Base-by-base conservation (phyloP, 1,140 invertebrate species). In the Ctenoplectra terminalis region DNA sequence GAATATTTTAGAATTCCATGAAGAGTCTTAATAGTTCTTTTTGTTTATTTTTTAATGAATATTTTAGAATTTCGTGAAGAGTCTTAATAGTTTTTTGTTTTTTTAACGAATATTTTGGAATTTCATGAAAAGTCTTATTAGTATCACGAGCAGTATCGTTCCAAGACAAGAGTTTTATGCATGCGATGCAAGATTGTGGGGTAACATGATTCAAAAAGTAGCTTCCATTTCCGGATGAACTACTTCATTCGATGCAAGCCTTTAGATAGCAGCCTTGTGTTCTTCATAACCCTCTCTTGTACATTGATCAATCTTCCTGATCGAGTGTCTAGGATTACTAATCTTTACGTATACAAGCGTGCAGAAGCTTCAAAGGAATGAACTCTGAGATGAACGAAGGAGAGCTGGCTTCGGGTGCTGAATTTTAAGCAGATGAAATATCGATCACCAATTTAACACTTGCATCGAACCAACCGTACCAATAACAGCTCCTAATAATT, bases 161-260 rank as follows among this genome's bases (percentile, higher is more conserved):
- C 31, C 20, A 29, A 23, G 37, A 31, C 9, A 23, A 23, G 8
- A 40, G 17, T 23, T 60, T 60, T 23, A 2, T 23, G 31, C 31
- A 34, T 17, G 58, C 15, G 8, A 34, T 7, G 29, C 13, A 60
- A 23, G 26, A 58, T 8, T 58, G 23, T 50, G 50, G 5, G 50
- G 54, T 29, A 61, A 60, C 43, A 56, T 15, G 54, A 72, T 71
- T n/a, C n/a, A 43, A 84, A 78, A 84, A 84, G 46, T 46, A 37
- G 67, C 60, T 60, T 60, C 79, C 80, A 70, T 86, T 75, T 76
- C 76, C 82, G 50, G 20, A 56, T 43, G 43, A 71, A 54, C 61
- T 37, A 43, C 40, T 70, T 64, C 73, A 69, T 86, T 61, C 58
- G 52, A 58, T 69, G 56, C 79, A 86, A 81, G 72, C 75, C 72